phyloP scores from a whole-genome alignment of 2,113 vertebrate species.

The Gobio gobio region DNA sequence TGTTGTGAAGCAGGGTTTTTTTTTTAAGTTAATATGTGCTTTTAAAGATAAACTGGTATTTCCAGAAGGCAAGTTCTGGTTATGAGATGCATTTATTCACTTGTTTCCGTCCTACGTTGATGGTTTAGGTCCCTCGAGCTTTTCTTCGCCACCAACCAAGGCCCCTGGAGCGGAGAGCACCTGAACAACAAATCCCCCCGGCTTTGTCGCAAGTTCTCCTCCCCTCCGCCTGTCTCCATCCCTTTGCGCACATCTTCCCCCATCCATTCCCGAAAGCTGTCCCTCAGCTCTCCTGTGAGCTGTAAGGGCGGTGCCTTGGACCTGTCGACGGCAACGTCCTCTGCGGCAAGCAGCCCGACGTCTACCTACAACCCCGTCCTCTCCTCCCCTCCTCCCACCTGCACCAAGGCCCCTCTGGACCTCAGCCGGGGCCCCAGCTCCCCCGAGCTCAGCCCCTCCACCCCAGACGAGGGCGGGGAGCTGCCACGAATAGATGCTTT shows the following conservation, averaged over 20 bases:
- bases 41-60: no score
- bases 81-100: not conserved
- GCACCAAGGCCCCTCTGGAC: conserved; percentile 83
- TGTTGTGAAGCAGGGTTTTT: no score
- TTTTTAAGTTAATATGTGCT: no score
- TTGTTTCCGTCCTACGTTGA: not conserved
- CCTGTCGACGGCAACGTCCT: conserved; percentile 76
- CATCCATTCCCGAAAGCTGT: conserved; percentile 88
- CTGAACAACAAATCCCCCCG: conserved; percentile 87
- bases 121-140: conserved; percentile 87
- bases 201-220: conserved; percentile 92
- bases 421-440: conserved; percentile 85
- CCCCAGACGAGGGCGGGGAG: conserved; percentile 80
- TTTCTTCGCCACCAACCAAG: conserved; percentile 90
- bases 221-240: conserved; percentile 87
- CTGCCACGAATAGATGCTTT: conserved; percentile 83
- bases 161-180: conserved; percentile 82
- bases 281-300: conserved; percentile 86
- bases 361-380: conserved; percentile 75
- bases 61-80: not conserved
- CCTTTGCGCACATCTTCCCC: conserved; percentile 89
- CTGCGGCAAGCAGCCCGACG: conserved; percentile 83
- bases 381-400: conserved; percentile 68
- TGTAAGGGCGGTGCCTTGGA: conserved; percentile 82
- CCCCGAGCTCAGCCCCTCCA: conserved; percentile 81